Percentiles rank a stretch among this genome's conserved stretches.
phyloP scores from a whole-genome alignment of 2,113 vertebrate species.

The Polypterus bichir region DNA sequence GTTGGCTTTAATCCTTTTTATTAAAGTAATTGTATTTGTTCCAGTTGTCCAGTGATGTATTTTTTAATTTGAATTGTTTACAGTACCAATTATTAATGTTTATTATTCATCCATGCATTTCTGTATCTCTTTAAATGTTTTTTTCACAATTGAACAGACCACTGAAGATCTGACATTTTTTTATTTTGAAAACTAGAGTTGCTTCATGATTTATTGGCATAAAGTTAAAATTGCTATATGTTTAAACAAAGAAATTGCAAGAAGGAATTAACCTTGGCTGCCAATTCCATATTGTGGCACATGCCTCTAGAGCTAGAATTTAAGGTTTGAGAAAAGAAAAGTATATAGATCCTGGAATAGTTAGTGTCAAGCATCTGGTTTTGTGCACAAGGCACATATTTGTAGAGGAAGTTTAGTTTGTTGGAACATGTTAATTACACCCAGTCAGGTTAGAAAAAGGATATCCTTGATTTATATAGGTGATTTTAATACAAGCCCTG shows the following conservation, averaged over 20 bases:
- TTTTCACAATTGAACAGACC: not conserved
- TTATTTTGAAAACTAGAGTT: not conserved
- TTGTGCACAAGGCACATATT: slow-evolving; percentile 26
- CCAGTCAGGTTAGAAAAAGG: slow-evolving; percentile 29
- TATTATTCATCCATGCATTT: no score
- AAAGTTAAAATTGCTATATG: not conserved
- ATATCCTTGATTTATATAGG: slow-evolving; percentile 30
- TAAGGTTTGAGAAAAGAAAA: not conserved
- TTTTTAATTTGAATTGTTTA: no score
- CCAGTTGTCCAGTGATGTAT: no score
- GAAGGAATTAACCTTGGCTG: not conserved
- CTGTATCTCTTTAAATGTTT: no score
- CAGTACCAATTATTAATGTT: no score
- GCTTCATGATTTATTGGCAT: not conserved
- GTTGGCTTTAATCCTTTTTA: no score
- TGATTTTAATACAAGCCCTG: slow-evolving; percentile 26
- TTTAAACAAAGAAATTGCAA: not conserved
- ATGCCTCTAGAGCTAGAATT: not conserved
- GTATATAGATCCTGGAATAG: not conserved
- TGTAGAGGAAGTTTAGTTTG: slow-evolving; percentile 29
- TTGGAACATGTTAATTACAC: slow-evolving; percentile 36
- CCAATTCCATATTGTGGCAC: not conserved
- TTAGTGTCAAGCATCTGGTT: slow-evolving; percentile 39
- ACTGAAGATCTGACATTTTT: not conserved
- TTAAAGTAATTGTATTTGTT: no score